phyloP scores from a whole-genome alignment of 2,888 invertebrate species.

The Acronicta psi region DNA sequence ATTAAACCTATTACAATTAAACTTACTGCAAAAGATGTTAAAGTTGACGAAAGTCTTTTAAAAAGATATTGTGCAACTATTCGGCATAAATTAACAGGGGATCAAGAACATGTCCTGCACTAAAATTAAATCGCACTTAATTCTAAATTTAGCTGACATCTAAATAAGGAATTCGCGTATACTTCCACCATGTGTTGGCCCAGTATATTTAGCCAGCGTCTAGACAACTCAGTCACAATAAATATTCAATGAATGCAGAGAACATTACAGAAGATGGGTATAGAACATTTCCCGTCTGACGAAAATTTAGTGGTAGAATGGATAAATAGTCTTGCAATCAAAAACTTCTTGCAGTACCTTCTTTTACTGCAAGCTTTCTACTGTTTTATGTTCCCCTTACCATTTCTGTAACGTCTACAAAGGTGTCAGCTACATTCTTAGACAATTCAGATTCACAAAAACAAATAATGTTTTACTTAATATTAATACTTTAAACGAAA shows the following conservation, averaged over 20 bases:
- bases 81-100: conserved; percentile 37
- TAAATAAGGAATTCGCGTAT: conserved; percentile 59
- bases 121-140: conserved; percentile 59
- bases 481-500: too few species aligned
- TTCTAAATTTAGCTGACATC: conserved; percentile 59
- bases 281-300: conserved; percentile 4
- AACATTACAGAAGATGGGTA: conserved; percentile 5
- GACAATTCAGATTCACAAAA: too few species aligned
- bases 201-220: conserved; percentile 55
- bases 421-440: too few species aligned
- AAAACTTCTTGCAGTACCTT: too few species aligned
- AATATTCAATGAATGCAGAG: conserved; percentile 54
- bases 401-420: too few species aligned
- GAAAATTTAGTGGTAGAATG: not conserved
- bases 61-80: conserved; percentile 30
- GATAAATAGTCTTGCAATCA: not conserved
- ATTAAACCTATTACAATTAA: too few species aligned
- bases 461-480: too few species aligned
- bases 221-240: conserved; percentile 55
- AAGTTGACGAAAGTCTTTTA: conserved; percentile 4
- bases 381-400: too few species aligned
- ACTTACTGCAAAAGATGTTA: too few species aligned
- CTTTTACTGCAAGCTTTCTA: too few species aligned
- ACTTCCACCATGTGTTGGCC: conserved; percentile 47
- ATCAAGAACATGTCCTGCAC: conserved; percentile 45